phyloP scores from a whole-genome alignment of 2,113 vertebrate genomes.

The Malurus melanocephalus region DNA sequence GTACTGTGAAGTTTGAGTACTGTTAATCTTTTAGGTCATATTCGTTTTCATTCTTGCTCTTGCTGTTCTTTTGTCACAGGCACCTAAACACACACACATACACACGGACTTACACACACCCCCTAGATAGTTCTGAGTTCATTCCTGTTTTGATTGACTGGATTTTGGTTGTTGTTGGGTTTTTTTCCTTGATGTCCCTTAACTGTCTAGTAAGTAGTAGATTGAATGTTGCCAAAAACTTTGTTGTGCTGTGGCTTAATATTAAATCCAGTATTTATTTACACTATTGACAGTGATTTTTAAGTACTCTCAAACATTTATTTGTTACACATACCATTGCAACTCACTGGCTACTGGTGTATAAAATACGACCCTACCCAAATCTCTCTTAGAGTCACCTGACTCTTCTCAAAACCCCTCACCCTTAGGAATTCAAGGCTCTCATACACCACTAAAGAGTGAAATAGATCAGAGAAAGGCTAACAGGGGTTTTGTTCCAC shows the following conservation, averaged over 20 bases:
- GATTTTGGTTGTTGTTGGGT: background rate
- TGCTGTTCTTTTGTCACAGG: background rate
- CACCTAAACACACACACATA: background rate
- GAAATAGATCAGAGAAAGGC: background rate
- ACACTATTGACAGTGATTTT: background rate
- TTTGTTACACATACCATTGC: background rate
- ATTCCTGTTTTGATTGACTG: background rate
- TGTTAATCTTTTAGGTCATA: background rate
- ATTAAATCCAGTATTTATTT: background rate
- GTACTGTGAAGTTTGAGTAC: background rate
- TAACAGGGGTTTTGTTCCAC: background rate
- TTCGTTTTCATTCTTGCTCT: background rate
- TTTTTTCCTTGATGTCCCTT: background rate
- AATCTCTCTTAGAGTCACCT: background rate
- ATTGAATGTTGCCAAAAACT: background rate
- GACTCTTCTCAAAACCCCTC: background rate
- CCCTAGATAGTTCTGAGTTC: too few species aligned
- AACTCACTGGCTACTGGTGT: background rate
- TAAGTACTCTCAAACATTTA: background rate
- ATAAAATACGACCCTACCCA: background rate
- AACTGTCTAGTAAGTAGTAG: background rate
- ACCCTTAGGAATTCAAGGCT: background rate
- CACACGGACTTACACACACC: too few species aligned
- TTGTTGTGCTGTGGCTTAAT: fast-evolving
- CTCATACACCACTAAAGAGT: background rate